phyloP scores from a whole-genome alignment of 1,140 invertebrate species.

The Calephelis virginiensis region DNA sequence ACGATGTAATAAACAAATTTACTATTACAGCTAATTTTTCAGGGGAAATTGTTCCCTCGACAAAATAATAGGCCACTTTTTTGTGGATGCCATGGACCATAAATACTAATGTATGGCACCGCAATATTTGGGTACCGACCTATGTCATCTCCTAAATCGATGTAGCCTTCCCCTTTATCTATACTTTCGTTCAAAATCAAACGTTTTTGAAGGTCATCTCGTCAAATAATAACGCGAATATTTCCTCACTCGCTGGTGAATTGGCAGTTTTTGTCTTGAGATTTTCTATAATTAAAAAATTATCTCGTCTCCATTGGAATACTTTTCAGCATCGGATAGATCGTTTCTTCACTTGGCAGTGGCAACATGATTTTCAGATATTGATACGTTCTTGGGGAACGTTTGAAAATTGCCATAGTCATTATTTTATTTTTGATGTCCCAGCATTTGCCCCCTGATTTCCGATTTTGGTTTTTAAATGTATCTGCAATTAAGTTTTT shows the following conservation, averaged over 20 bases:
- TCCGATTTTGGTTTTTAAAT: too few relatives aligned
- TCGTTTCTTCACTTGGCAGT: slow-evolving; percentile 24
- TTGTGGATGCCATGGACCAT: too few relatives aligned
- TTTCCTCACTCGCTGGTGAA: slow-evolving; percentile 22
- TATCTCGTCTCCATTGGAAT: slow-evolving; percentile 22
- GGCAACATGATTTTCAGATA: too few relatives aligned
- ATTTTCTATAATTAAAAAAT: slow-evolving; percentile 12
- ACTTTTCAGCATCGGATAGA: slow-evolving; percentile 2
- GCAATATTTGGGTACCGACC: neutral
- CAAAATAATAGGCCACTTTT: too few relatives aligned
- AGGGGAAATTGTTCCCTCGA: too few relatives aligned
- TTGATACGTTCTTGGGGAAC: too few relatives aligned
- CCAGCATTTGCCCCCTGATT: neutral
- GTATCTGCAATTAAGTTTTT: too few relatives aligned
- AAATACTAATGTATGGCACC: too few relatives aligned
- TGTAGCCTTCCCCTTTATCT: slow-evolving; percentile 38
- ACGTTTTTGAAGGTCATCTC: slow-evolving; percentile 39
- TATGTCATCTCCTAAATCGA: slow-evolving; percentile 31
- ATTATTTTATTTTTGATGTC: neutral
- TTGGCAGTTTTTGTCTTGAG: slow-evolving; percentile 20
- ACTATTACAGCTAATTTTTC: too few relatives aligned
- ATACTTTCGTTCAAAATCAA: slow-evolving; percentile 31
- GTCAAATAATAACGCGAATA: slow-evolving; percentile 36
- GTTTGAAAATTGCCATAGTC: too few relatives aligned
- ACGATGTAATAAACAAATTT: too few relatives aligned